Evolutionary conservation across 2,888 invertebrate genomes (phyloP).

Genomic region (Acanthopleura granulata): DNA sequence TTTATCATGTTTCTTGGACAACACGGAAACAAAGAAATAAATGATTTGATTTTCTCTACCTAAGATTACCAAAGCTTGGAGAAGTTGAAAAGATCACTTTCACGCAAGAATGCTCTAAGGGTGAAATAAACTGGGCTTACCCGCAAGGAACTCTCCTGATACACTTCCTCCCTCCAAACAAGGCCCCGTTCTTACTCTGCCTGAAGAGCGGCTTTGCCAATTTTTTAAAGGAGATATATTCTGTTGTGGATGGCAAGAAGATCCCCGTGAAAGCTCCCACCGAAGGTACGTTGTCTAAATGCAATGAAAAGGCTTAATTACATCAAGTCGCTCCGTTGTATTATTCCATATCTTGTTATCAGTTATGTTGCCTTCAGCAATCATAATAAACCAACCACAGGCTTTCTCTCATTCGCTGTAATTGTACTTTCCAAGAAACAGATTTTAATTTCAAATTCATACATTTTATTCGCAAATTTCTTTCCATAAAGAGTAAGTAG

Average conservation of each 20-base stretch:
- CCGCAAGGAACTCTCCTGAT: not conserved
- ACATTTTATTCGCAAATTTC: too few species aligned
- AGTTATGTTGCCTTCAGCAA: too few species aligned
- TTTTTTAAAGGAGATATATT: not conserved
- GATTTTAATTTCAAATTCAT: too few species aligned
- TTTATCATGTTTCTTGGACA: too few species aligned
- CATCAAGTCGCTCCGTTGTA: too few species aligned
- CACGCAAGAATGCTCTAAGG: not conserved
- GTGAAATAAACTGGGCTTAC: conserved; percentile 3
- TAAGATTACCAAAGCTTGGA: not conserved
- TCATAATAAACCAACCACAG: too few species aligned
- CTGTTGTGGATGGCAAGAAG: not conserved
- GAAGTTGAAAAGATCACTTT: not conserved
- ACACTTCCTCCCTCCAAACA: not conserved
- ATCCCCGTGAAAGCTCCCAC: not conserved
- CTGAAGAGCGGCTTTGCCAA: not conserved
- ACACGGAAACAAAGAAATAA: too few species aligned
- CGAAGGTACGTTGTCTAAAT: not conserved
- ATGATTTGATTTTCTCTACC: not conserved
- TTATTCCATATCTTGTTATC: too few species aligned
- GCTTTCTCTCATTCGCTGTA: too few species aligned
- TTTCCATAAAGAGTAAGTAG: too few species aligned
- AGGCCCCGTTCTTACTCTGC: not conserved
- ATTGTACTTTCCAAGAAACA: too few species aligned
- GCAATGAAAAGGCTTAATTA: too few species aligned